These are phyloP conservation scores for Heterodera carotae DNA, from an alignment of 1,140 invertebrate genomes.

Conservation along the genomic window DNA sequence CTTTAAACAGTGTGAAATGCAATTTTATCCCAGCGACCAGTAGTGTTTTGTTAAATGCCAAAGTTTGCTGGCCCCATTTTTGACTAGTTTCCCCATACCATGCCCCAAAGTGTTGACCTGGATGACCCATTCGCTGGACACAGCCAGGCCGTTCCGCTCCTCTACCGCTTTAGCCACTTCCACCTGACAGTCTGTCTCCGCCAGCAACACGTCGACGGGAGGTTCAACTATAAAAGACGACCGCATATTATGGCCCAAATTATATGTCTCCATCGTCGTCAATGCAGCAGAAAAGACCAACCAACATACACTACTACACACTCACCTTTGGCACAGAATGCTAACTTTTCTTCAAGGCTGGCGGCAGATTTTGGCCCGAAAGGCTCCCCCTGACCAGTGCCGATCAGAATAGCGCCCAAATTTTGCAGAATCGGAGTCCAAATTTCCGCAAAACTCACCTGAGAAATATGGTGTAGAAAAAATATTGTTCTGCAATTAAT, in stretches of 20 bases:
- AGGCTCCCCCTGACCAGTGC: slow-evolving; percentile 3
- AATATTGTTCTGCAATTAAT: neutral
- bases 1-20: slow-evolving; percentile 36
- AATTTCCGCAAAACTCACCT: slow-evolving; percentile 54
- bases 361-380: slow-evolving; percentile 1
- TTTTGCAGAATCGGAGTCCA: slow-evolving; percentile 51
- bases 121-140: slow-evolving; percentile 61
- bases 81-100: slow-evolving; percentile 21
- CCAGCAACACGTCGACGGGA: slow-evolving; percentile 50
- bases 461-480: neutral
- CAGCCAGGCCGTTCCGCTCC: slow-evolving; percentile 30
- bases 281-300: too few relatives aligned
- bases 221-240: slow-evolving; percentile 19
- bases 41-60: too few relatives aligned
- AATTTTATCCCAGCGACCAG: too few relatives aligned
- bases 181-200: slow-evolving; percentile 41
- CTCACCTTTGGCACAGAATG: slow-evolving; percentile 31
- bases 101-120: slow-evolving; percentile 42
- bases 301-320: neutral
- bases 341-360: slow-evolving; percentile 15
- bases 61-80: too few relatives aligned
- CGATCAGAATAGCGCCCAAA: slow-evolving; percentile 53
- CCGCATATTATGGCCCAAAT: too few relatives aligned
- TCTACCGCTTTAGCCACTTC: slow-evolving; percentile 38
- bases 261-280: too few relatives aligned